Evolutionary conservation across 1,140 invertebrate species (phyloP), one percentile per base, ranked within the genome.

Genomic region (Heliothis virescens): DNA sequence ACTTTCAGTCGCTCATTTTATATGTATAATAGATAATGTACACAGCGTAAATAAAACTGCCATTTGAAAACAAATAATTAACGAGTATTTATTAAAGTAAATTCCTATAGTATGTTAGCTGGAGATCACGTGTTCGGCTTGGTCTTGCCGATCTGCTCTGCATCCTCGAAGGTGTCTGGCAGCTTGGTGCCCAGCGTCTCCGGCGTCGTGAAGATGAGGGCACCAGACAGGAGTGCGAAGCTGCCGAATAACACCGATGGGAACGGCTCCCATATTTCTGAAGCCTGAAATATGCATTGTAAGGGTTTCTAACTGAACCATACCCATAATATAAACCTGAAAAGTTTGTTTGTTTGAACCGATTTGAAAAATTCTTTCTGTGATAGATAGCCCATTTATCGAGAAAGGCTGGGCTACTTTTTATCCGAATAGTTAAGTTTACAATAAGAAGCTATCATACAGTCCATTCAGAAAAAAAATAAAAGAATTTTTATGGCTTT

Each of bases 141-240:
- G 41, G 67, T 75, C 26, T 79, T 81, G 73, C 79, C 73, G 59
- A 89, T 71, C 16, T 81, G 93, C 88, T 96, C 96, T 7, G 96
- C 96, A 73, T 97, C 96, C 83, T 95, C 94, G 15, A 97, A 92
- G 1, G 96, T 97, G 88, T 97, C 89, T 0, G 97, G 97, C 69
- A 97, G 90, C 85, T 95, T 96, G 26, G 94, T 95, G 63, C 96
- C 96, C 13, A 96, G 89, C 0, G 97, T 97, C 94, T 97, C 97
- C 0, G 97, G 97, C 65, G 97, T 96, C 10, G 95, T 86, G 57
- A 97, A 90, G 5, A 96, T 95, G 48, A 97, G 84, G 2, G 95
- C 9, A 0, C 95, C 96, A 3, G 97, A 96, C 2, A 95, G 83
- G 1, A 96, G 83, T 0, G 96, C 95, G 87, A 96, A 95, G 15